Evolutionary conservation across 2,888 invertebrate genomes (phyloP).

Genomic region (Ommatoiulus sabulosus): DNA sequence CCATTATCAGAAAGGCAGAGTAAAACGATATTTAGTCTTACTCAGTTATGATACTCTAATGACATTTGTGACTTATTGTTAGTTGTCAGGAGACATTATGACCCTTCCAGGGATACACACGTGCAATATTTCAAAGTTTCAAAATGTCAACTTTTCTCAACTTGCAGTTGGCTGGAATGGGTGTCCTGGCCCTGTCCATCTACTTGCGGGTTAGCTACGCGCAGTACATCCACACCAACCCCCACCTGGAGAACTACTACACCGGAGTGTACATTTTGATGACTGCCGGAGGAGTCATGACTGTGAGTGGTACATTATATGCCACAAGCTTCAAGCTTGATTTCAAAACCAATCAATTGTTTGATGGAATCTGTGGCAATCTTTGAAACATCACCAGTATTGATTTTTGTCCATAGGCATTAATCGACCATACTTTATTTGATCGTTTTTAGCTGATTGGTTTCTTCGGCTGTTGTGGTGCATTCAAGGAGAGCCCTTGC

Average conservation of each 20-base stretch:
- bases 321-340: too few species aligned
- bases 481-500: constrained; percentile 81
- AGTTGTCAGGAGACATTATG: too few species aligned
- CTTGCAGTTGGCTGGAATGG: constrained; percentile 77
- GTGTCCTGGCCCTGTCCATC: constrained; percentile 77
- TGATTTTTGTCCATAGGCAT: neutral
- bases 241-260: constrained; percentile 75
- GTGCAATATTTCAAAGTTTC: neutral
- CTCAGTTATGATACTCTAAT: too few species aligned
- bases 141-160: neutral
- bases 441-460: constrained; percentile 70
- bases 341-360: too few species aligned
- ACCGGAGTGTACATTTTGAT: constrained; percentile 80
- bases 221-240: constrained; percentile 78
- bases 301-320: constrained; percentile 67
- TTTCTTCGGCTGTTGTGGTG: constrained; percentile 86
- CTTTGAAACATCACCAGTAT: too few species aligned
- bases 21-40: too few species aligned
- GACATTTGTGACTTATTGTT: too few species aligned
- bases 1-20: too few species aligned
- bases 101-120: too few species aligned
- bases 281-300: constrained; percentile 78
- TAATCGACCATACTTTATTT: constrained; percentile 30
- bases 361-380: too few species aligned
- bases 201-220: constrained; percentile 84